Conservation (phyloP, 92 coral and sea anemone genomes). For the Bergia sp. region DNA sequence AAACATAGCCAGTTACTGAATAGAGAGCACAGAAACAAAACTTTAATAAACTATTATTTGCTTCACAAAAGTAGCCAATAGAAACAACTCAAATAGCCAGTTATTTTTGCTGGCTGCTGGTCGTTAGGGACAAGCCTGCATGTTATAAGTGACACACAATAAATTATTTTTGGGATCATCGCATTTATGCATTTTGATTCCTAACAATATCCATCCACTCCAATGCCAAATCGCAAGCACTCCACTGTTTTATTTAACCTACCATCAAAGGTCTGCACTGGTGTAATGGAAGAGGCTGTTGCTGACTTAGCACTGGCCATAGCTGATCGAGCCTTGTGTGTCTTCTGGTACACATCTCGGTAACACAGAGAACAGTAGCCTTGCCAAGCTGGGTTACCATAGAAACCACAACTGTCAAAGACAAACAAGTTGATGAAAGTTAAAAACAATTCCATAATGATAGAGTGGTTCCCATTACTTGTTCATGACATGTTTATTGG, state of each 20-base stretch:
- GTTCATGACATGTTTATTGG: too few relatives aligned
- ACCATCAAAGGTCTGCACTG: conserved; percentile 49
- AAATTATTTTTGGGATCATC: too few relatives aligned
- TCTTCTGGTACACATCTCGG: conserved; percentile 81
- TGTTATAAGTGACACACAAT: too few relatives aligned
- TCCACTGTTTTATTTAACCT: not conserved
- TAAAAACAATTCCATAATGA: not conserved
- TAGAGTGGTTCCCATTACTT: not conserved
- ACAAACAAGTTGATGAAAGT: not conserved
- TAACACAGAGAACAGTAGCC: conserved; percentile 99
- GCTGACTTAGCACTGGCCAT: conserved; percentile 55
- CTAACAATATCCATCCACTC: too few relatives aligned
- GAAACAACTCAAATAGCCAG: too few relatives aligned
- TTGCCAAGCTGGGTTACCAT: conserved; percentile 99
- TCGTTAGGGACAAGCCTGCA: too few relatives aligned
- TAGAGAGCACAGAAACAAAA: too few relatives aligned
- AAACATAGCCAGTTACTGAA: too few relatives aligned
- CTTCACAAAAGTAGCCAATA: too few relatives aligned
- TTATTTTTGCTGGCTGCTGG: too few relatives aligned
- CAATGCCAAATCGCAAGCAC: not conserved
- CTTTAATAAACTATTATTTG: too few relatives aligned
- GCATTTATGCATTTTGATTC: too few relatives aligned
- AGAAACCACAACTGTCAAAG: conserved; percentile 95
- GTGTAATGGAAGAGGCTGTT: conserved; percentile 47
- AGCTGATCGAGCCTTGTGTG: conserved; percentile 71